Conservation (phyloP, 1,140 invertebrate genomes). For the Drosophila sproati region DNA sequence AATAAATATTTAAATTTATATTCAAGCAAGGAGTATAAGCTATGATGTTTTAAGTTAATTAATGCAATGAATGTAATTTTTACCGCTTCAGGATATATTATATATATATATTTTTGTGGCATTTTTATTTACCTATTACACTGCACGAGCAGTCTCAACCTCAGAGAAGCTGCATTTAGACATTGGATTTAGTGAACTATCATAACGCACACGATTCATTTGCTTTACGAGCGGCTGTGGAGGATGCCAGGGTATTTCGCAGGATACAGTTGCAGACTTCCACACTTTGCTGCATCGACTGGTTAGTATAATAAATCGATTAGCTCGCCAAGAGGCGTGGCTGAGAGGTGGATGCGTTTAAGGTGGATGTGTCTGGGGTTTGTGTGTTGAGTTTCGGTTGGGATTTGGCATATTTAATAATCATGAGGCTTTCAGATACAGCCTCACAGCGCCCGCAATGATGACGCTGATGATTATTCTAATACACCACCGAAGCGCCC, state of each 20-base stretch:
- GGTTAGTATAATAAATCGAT: conserved; percentile 83
- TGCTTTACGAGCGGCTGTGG: conserved; percentile 46
- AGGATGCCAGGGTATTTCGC: conserved; percentile 20
- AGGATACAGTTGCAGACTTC: conserved; percentile 17
- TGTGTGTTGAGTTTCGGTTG: conserved; percentile 7
- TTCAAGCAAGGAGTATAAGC: no score
- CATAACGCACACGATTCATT: conserved; percentile 59
- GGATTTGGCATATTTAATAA: conserved; percentile 81
- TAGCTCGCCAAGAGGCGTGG: conserved; percentile 55
- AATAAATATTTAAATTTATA: no score
- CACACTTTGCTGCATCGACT: conserved; percentile 76
- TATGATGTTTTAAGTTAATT: no score
- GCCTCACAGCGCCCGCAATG: conserved; percentile 37
- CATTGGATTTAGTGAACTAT: conserved; percentile 5
- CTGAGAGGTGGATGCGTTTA: conserved; percentile 4
- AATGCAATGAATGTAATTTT: no score
- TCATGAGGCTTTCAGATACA: conserved; percentile 60
- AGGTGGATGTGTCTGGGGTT: neutral
- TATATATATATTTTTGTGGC: neutral
- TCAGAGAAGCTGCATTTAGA: neutral
- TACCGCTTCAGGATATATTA: no score
- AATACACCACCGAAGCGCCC: conserved; percentile 51
- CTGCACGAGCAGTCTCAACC: neutral
- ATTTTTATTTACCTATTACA: conserved; percentile 27
- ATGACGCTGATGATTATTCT: conserved; percentile 79